Evolutionary conservation across 2,797 vertebrate species (phyloP).

Genomic region (Hybognathus amarus): DNA sequence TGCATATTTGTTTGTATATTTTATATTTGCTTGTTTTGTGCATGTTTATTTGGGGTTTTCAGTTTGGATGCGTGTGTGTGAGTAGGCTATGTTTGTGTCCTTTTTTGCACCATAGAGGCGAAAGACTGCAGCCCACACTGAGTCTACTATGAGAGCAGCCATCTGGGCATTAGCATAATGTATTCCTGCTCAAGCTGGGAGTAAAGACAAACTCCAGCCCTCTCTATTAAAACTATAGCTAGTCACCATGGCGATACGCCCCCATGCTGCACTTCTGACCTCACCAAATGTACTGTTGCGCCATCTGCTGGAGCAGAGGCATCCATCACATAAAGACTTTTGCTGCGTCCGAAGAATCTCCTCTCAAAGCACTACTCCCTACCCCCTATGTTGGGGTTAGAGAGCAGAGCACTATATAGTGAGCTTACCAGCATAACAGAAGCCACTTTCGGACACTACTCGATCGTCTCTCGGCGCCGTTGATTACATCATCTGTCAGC

Average conservation of each 20-base stretch:
- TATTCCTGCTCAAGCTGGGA: slow-evolving; percentile 70
- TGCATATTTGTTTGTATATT: background rate
- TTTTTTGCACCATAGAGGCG: slow-evolving; percentile 22
- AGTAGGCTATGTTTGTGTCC: background rate
- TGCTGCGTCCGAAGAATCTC: no score
- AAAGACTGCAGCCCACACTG: slow-evolving; percentile 47
- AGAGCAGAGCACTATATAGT: no score
- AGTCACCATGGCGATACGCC: slow-evolving; percentile 61
- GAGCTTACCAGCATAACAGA: no score
- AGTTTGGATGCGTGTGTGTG: background rate
- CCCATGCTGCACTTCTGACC: slow-evolving; percentile 27
- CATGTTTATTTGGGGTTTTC: slow-evolving; percentile 16
- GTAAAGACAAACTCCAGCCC: slow-evolving; percentile 71
- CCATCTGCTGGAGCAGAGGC: slow-evolving; percentile 57
- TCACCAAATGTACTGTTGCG: slow-evolving; percentile 21
- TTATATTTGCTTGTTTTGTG: slow-evolving; percentile 15
- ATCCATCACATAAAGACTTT: background rate
- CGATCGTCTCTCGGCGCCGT: no score
- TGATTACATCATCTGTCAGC: no score
- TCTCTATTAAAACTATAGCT: slow-evolving; percentile 64
- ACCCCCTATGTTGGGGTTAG: no score
- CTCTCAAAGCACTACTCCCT: no score
- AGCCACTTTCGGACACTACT: no score
- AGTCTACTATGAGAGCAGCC: slow-evolving; percentile 65
- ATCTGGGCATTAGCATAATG: slow-evolving; percentile 77